phyloP scores from a whole-genome alignment of 2,797 vertebrate genomes.

The Zalophus californianus region DNA sequence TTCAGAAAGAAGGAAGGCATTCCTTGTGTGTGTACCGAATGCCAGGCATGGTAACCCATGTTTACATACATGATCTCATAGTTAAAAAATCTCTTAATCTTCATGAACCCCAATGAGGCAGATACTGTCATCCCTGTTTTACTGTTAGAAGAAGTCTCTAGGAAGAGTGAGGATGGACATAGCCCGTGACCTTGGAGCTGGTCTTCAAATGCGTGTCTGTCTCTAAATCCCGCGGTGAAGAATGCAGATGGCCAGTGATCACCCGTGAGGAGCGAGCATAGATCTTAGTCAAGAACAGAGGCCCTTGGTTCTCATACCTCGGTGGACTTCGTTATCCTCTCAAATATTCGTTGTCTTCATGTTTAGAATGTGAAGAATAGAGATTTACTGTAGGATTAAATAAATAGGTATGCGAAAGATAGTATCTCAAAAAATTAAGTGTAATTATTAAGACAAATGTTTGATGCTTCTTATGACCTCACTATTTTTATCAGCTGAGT shows the following conservation, averaged over 20 bases:
- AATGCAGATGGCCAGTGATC: fast-evolving
- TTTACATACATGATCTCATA: fast-evolving
- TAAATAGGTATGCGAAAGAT: fast-evolving
- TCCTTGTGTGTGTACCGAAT: fast-evolving
- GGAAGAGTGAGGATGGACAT: fast-evolving
- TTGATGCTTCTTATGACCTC: no score
- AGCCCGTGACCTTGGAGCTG: fast-evolving
- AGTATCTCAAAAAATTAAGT: not conserved
- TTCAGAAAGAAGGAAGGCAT: fast-evolving
- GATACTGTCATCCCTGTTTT: fast-evolving
- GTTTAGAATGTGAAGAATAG: not conserved
- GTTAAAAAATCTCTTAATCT: not conserved
- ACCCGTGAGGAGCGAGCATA: fast-evolving
- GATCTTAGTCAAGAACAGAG: fast-evolving
- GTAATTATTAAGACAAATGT: not conserved
- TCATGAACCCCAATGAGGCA: fast-evolving
- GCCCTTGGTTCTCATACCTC: fast-evolving
- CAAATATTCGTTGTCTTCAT: not conserved
- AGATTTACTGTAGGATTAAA: not conserved
- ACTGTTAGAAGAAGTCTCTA: not conserved
- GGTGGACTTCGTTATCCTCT: not conserved
- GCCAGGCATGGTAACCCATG: fast-evolving
- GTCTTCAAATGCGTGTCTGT: fast-evolving
- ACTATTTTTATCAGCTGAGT: not conserved
- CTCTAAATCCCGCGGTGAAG: fast-evolving